phyloP scores from a whole-genome alignment of 1,140 invertebrate genomes.

The Drosophila ananassae region DNA sequence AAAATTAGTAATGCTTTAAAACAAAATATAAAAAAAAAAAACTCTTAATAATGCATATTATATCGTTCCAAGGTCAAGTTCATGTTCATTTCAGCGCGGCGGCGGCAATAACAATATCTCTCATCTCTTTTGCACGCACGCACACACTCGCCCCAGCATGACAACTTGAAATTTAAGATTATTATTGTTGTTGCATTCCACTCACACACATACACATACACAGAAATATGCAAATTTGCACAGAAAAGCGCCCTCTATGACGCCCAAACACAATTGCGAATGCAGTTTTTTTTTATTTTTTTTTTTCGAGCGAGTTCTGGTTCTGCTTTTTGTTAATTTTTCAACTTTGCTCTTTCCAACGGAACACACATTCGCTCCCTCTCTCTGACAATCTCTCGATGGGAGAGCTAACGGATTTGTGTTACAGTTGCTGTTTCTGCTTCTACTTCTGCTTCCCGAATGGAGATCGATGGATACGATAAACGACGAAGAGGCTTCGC shows the following conservation, averaged over 20 bases:
- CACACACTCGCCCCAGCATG: conserved; percentile 1
- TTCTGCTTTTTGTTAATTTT: conserved; percentile 45
- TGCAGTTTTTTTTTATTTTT: conserved; percentile 61
- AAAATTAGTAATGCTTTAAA: conserved; percentile 24
- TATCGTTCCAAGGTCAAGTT: conserved; percentile 68
- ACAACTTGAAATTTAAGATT: conserved; percentile 48
- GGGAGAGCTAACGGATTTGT: conserved; percentile 68
- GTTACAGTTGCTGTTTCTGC: conserved; percentile 60
- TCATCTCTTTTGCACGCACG: conserved; percentile 38
- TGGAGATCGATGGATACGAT: conserved; percentile 81
- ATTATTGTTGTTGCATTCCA: conserved; percentile 52
- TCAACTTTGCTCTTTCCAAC: conserved; percentile 71
- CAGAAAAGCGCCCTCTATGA: conserved; percentile 45
- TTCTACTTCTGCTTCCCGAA: conserved; percentile 29
- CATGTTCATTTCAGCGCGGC: conserved; percentile 54
- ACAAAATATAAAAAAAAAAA: background rate
- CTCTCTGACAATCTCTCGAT: background rate
- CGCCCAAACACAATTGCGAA: conserved; percentile 47
- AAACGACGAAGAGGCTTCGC: conserved; percentile 77
- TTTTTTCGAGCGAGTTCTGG: conserved; percentile 20
- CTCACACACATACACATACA: conserved; percentile 15
- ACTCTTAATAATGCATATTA: conserved; percentile 23
- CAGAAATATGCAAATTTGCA: conserved; percentile 26
- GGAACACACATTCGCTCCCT: conserved; percentile 17
- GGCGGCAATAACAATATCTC: conserved; percentile 27